Base-by-base conservation (phyloP, 2,888 invertebrate species). In the Gastracanthus pulcherrimus region DNA sequence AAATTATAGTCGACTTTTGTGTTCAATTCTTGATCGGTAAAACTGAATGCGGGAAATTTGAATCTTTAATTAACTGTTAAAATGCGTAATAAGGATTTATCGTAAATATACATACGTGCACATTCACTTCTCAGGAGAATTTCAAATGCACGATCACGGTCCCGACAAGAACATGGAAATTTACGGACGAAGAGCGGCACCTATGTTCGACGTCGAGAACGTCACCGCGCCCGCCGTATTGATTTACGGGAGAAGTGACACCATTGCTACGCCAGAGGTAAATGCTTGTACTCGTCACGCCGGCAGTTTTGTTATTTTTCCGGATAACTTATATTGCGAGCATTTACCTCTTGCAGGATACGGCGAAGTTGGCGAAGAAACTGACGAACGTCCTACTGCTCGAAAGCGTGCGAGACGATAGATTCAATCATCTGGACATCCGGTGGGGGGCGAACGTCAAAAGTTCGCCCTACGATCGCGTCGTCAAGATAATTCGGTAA, bases 341-440 rank as follows among this genome's bases (percentile, higher is more conserved):
- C 6, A 1, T 48, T 9, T 48, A 11, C 0, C 0, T 41, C 16
- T n/a, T n/a, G 5, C 34, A 60, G 62, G 74, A 62, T 7, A 41
- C 74, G 7, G n/a, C 45, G 16, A 45, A 74, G 9, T 62, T 74
- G 29, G 16, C n/a, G 19, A 74, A 9, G 29, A 41, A 13, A 19
- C 11, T 72, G 19, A 38, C 19, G n/a, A 36, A 72, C 34, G 72
- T 41, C 16, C 5, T 41, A 11, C 9, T 26, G 7, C 45, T n/a
- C 0, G 74, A 74, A 19, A 45, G 29, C 19, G 62, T 74, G 3
- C 45, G 45, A 5, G 26, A 31, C 4, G 19, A 62, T 5, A 41
- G 62, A 36, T 74, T 62, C n/a, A 45, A 16, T 7, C 74, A 74
- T 13, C 5, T 74, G 31, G 62, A 72, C 41, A 60, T 72, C 19